Evolutionary conservation across 2,797 vertebrate genomes (phyloP).

Genomic region (Tokudaia muenninki): DNA sequence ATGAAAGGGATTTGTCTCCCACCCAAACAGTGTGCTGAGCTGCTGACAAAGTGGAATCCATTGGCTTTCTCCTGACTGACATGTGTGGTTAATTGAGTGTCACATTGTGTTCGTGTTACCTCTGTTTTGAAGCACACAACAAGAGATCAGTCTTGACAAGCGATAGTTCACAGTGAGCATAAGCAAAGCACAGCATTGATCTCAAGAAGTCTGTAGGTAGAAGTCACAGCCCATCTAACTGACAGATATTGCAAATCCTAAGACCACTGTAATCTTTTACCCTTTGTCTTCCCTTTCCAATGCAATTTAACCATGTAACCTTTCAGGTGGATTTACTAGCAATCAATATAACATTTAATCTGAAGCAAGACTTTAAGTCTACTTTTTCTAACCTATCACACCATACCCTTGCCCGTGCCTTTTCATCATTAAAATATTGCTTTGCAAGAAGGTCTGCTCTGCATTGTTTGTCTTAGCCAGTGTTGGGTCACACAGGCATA

Average conservation of each 20-base stretch:
- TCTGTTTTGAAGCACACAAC: constrained; percentile 74
- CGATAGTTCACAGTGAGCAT: constrained; percentile 67
- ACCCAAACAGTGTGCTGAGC: neutral
- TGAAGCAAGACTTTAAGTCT: neutral
- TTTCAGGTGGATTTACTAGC: constrained; percentile 50
- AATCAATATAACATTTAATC: neutral
- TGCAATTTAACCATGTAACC: constrained; percentile 62
- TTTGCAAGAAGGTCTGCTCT: neutral
- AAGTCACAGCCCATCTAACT: constrained; percentile 56
- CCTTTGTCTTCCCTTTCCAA: constrained; percentile 68
- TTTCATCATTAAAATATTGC: constrained; percentile 15
- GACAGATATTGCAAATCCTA: constrained; percentile 67
- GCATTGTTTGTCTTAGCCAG: neutral
- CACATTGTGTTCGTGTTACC: constrained; percentile 78
- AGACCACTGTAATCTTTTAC: constrained; percentile 49
- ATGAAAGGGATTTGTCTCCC: constrained; percentile 65
- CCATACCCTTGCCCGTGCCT: fast-evolving
- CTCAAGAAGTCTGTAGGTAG: neutral
- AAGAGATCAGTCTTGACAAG: constrained; percentile 74
- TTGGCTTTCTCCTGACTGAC: constrained; percentile 76
- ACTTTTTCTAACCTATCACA: neutral
- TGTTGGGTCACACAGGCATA: neutral
- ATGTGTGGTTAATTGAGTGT: constrained; percentile 82
- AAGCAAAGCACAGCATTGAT: constrained; percentile 83
- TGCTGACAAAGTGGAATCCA: constrained; percentile 74